Evolutionary conservation across 2,113 vertebrate species (phyloP).

Genomic region (Marcusenius ussheri): DNA sequence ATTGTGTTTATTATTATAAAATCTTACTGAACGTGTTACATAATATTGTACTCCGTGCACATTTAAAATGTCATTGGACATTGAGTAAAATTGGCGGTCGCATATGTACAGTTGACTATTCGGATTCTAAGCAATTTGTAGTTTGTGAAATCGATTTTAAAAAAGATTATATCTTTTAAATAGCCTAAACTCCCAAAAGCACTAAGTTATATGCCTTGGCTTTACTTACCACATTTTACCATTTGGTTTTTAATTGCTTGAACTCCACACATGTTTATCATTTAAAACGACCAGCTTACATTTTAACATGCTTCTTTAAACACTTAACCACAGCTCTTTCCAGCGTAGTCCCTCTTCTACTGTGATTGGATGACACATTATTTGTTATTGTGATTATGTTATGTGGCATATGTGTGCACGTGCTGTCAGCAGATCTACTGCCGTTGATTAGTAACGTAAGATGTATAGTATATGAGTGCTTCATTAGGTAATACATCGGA

Average conservation of each 20-base stretch:
- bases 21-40: neutral
- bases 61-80: neutral
- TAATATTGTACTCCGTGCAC: neutral
- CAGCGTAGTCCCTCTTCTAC: constrained; percentile 35
- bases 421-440: neutral
- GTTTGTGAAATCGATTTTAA: neutral
- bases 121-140: neutral
- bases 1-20: neutral
- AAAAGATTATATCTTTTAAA: neutral
- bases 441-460: neutral
- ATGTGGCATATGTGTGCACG: neutral
- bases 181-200: neutral
- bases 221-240: constrained; percentile 20
- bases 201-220: neutral
- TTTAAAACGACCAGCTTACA: constrained; percentile 30
- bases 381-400: constrained; percentile 12
- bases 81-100: neutral
- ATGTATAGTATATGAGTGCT: neutral
- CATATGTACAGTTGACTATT: neutral
- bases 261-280: neutral
- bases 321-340: constrained; percentile 41
- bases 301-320: constrained; percentile 41
- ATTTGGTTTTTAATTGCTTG: constrained; percentile 8
- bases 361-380: constrained; percentile 35
- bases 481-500: neutral